Evolutionary conservation across 1,140 invertebrate genomes (phyloP).

Genomic region (Uloborus diversus): DNA sequence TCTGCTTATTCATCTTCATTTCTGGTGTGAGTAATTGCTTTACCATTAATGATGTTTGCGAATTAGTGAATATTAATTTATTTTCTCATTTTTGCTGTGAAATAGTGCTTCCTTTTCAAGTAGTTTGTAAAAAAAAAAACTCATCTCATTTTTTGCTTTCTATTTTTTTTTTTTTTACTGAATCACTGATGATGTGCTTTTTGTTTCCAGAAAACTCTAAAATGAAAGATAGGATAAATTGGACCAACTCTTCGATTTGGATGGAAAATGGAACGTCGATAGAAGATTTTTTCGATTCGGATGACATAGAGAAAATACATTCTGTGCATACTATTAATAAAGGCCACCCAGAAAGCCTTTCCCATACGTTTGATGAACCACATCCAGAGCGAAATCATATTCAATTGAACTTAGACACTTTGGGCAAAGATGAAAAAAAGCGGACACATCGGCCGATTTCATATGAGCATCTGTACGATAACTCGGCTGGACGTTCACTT

Average conservation of each 20-base stretch:
- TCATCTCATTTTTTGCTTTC: too few relatives aligned
- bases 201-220: constrained; percentile 50
- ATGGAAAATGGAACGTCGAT: constrained; percentile 43
- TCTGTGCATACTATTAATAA: constrained; percentile 15
- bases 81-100: too few relatives aligned
- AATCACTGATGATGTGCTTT: constrained; percentile 16
- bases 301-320: constrained; percentile 1
- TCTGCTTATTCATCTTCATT: too few relatives aligned
- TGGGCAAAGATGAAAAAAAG: constrained; percentile 16
- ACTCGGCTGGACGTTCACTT: constrained; percentile 32
- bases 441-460: constrained; percentile 15
- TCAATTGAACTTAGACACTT: constrained; percentile 28
- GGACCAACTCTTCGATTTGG: constrained; percentile 33
- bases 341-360: not conserved
- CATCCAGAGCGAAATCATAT: not conserved
- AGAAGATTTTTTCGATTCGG: constrained; percentile 36
- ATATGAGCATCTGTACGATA: constrained; percentile 43
- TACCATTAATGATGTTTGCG: too few relatives aligned
- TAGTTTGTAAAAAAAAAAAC: too few relatives aligned
- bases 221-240: constrained; percentile 14
- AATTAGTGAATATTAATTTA: too few relatives aligned
- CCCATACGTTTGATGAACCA: not conserved
- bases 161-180: too few relatives aligned
- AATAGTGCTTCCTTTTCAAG: too few relatives aligned
- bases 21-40: too few relatives aligned